These are phyloP conservation scores for Coregonus clupeaformis DNA, from an alignment of 2,113 vertebrate species.

Conservation along the genomic window DNA sequence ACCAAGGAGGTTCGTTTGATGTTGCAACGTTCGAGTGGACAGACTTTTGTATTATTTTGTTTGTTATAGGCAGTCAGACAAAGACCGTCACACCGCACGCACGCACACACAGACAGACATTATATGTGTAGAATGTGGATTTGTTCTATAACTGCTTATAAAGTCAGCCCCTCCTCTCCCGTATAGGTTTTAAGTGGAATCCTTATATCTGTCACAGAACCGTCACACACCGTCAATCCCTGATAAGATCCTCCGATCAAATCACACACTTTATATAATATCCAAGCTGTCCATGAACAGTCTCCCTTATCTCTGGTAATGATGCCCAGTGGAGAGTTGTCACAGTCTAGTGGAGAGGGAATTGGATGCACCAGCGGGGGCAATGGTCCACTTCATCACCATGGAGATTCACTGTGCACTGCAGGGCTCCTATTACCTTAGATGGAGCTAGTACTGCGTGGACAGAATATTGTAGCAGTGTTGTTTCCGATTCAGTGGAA, in stretches of 20 bases:
- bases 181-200: neutral
- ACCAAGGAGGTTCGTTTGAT: conserved; percentile 88
- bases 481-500: neutral
- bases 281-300: conserved; percentile 14
- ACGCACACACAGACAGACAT: neutral
- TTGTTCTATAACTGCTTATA: neutral
- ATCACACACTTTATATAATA: conserved; percentile 15
- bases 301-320: conserved; percentile 11
- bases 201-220: conserved; percentile 2
- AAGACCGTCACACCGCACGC: neutral
- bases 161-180: neutral
- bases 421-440: neutral
- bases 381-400: conserved; percentile 14
- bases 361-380: conserved; percentile 14
- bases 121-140: neutral
- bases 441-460: too few species aligned
- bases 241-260: conserved; percentile 22
- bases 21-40: neutral
- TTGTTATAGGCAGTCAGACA: too few species aligned
- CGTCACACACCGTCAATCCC: neutral
- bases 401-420: neutral
- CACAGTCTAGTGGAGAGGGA: conserved; percentile 25
- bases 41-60: neutral
- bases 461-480: neutral
- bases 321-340: conserved; percentile 14